Conservation (phyloP, 2,888 invertebrate genomes). For the Vanessa cardui region DNA sequence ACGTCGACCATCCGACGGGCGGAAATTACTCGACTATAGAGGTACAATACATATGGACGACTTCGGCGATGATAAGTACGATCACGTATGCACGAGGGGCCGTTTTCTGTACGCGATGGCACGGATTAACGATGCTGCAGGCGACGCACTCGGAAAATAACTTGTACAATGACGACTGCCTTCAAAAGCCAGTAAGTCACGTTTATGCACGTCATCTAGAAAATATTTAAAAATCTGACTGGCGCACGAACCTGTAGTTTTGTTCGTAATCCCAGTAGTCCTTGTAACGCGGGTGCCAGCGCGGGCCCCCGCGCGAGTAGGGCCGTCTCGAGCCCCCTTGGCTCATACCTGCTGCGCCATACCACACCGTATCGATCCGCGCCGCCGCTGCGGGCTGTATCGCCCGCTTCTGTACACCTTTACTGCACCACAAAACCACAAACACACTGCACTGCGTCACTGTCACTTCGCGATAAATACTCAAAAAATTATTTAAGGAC, state of each 20-base stretch:
- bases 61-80: background rate
- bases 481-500: conserved; percentile 50
- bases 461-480: conserved; percentile 45
- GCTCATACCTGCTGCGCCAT: conserved; percentile 75
- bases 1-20: conserved; percentile 2
- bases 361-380: conserved; percentile 66
- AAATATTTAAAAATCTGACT: conserved; percentile 12
- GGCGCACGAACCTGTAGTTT: conserved; percentile 66
- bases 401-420: conserved; percentile 45
- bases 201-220: conserved; percentile 29
- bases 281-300: conserved; percentile 80
- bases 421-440: conserved; percentile 49
- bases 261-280: conserved; percentile 81
- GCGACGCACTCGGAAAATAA: conserved; percentile 10
- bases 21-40: conserved; percentile 6
- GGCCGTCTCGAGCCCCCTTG: conserved; percentile 77
- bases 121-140: background rate
- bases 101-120: conserved; percentile 1
- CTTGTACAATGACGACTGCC: background rate
- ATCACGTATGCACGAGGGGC: background rate
- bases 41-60: conserved; percentile 1
- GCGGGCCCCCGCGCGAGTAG: conserved; percentile 76
- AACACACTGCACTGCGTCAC: conserved; percentile 61
- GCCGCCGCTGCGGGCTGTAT: conserved; percentile 52
- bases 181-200: conserved; percentile 15